Conservation (phyloP, 2,888 invertebrate species). For the Miltochrista miniata region DNA sequence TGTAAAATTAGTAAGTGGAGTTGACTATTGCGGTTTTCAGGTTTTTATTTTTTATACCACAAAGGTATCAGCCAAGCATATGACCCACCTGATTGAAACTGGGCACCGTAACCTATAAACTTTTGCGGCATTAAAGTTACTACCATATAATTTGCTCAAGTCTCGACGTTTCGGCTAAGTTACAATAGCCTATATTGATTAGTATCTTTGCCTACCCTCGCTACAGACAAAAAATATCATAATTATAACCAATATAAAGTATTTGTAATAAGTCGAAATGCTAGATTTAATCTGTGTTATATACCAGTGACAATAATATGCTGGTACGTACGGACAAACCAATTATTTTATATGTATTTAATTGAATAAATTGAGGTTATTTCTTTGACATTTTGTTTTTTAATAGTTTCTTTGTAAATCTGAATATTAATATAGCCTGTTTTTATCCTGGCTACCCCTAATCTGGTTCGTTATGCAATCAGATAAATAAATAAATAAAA, state of each 20-base stretch:
- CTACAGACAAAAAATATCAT: not conserved
- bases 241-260: not conserved
- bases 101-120: too few species aligned
- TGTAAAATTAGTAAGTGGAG: too few species aligned
- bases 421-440: not conserved
- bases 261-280: slow-evolving; percentile 2
- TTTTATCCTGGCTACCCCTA: not conserved
- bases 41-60: too few species aligned
- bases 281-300: slow-evolving; percentile 4
- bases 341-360: slow-evolving; percentile 19
- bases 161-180: too few species aligned
- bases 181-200: too few species aligned
- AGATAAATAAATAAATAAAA: too few species aligned
- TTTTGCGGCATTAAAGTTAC: too few species aligned
- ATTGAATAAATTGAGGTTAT: slow-evolving; percentile 1
- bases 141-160: too few species aligned
- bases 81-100: too few species aligned
- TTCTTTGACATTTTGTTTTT: slow-evolving; percentile 6
- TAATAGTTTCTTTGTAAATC: not conserved
- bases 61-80: too few species aligned
- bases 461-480: too few species aligned
- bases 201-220: not conserved
- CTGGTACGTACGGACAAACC: slow-evolving; percentile 13
- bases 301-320: slow-evolving; percentile 9
- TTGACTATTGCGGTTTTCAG: too few species aligned